Evolutionary conservation across 2,888 invertebrate genomes (phyloP), one percentile per base, ranked within the genome.

Genomic region (Cistogaster globosa): DNA sequence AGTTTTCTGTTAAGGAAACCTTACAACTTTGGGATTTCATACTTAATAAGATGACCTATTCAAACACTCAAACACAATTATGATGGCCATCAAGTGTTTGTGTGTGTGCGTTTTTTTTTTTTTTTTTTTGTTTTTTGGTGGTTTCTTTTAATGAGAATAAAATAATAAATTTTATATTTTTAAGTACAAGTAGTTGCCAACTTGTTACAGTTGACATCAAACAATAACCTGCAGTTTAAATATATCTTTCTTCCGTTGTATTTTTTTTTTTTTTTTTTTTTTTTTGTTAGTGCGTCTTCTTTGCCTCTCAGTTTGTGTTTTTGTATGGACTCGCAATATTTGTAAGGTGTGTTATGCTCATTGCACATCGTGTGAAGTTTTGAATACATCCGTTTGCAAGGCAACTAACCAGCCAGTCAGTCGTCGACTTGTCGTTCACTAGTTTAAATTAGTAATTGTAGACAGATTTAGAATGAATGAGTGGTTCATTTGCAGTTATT

Each of bases 351-450:
- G 84, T 84, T 84, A 72, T 84, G 81, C 74, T 77, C 48, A 76
- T 12, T 84, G 84, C 81, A 81, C 81, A 84, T 32, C 84, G 84
- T 84, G 84, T 81, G 84, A 84, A 84, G 72, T 83, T 77, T 42
- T 51, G 12, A 71, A 63, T 57, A 67, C 32, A 58, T 69, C 55
- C 63, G 60, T 68, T 36, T 48, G n/a, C 22, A 18, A 63, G n/a
- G 22, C 22, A 48, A 32, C 16, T 45, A 69, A 53, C 20, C 38
- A 42, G 14, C 20, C 69, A 48, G 36, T 45, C n/a, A n/a, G n/a
- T n/a, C n/a, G n/a, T n/a, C 67, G 57, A 26, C n/a, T 22, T 48
- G 75, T 45, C 18, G 12, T 74, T 26, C 63, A 67, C 48, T 67
- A 22, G 20, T 38, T 22, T 16, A 48, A 57, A 18, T 16, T 55